Base-by-base conservation (phyloP, 2,113 vertebrate species). In the Pelusios castaneus region DNA sequence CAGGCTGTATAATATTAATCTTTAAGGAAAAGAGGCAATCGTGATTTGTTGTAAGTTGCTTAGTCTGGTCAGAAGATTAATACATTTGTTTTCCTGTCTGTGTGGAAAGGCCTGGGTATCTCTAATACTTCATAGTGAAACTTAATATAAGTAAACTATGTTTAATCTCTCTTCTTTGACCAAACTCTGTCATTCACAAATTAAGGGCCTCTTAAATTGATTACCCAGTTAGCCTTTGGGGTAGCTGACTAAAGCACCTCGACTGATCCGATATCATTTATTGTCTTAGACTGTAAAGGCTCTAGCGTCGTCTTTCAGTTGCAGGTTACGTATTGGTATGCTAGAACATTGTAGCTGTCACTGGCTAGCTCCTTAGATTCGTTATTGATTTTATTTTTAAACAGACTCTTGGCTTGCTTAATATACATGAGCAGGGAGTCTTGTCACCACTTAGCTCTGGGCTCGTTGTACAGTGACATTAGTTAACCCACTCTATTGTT, bases 91-190 rank as follows among this genome's bases (percentile, higher is more conserved):
- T 90, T 95, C 27, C 75, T 14, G 90, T 90, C 83, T 83, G 56
- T 89, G 31, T 29, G 63, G 82, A 87, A 91, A 94, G 38, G 54
- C 41, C 56, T 45, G 55, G 52, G 75, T 76, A 76, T 13, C 31
- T 94, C 21, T 84, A 86, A 63, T 87, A 60, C 12, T 95, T 97
- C 70, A 45, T 80, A 76, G 49, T 84, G 12, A 87, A 94, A 77
- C 29, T 95, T 92, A 87, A 95, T 95, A 88, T 95, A 94, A 94
- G 85, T 87, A 85, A 95, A 29, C 27, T 43, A 6, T 85, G 10
- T 88, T 95, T 96, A 89, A 87, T 94, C 31, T 93, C 13, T 92
- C 14, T 27, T 84, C 54, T 89, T 85, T 91, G 91, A 94, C 38
- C 52, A 83, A 63, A 29, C 29, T 25, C n/a, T 49, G 17, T n/a